phyloP scores from a whole-genome alignment of 2,888 invertebrate species.

The Erebia epiphron region DNA sequence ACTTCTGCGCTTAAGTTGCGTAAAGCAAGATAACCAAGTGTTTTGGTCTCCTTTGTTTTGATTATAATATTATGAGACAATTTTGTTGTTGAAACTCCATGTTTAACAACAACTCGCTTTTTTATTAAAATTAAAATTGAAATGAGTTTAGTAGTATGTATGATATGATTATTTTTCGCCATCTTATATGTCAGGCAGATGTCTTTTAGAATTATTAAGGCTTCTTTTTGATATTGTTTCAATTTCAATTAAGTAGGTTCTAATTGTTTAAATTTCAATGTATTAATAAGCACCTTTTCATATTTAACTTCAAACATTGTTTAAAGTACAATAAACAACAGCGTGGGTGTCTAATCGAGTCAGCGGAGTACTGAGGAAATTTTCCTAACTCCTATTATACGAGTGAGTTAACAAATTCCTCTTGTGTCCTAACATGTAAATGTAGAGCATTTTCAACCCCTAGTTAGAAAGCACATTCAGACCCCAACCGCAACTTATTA shows the following conservation, averaged over 20 bases:
- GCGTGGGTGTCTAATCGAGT: constrained; percentile 20
- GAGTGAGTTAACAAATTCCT: constrained; percentile 22
- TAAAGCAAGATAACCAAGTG: not conserved
- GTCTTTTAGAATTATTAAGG: too few species aligned
- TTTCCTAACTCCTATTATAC: constrained; percentile 25
- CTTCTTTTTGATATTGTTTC: too few species aligned
- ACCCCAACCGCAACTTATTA: constrained; percentile 6
- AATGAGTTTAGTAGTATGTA: too few species aligned
- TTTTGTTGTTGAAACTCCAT: not conserved
- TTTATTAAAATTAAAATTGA: too few species aligned
- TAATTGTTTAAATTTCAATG: too few species aligned
- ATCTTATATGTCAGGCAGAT: too few species aligned
- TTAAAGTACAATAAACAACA: not conserved
- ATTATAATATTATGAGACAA: not conserved
- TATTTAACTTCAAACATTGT: not conserved
- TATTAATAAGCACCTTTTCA: not conserved
- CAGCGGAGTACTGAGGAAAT: constrained; percentile 18
- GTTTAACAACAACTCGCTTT: not conserved
- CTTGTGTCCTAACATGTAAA: constrained; percentile 20
- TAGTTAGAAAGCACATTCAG: constrained; percentile 5
- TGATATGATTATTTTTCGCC: too few species aligned
- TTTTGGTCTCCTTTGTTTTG: not conserved
- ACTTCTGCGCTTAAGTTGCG: constrained; percentile 1
- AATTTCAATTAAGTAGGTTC: too few species aligned
- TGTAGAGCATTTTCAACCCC: constrained; percentile 9